Evolutionary conservation across 2,797 vertebrate species (phyloP).

Genomic region (Phataginus tricuspis): DNA sequence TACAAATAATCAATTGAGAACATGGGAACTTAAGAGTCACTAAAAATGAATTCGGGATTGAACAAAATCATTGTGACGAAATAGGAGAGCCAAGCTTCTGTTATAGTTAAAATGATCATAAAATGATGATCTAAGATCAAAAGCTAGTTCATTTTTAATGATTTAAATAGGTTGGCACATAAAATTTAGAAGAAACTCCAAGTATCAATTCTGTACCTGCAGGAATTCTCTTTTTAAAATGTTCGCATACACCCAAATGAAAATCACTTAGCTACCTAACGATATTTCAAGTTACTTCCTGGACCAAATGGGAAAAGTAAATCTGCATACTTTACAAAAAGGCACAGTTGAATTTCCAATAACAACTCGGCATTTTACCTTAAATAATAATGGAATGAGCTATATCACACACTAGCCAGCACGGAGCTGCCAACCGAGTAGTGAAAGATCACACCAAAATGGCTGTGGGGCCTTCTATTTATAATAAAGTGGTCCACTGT

Average conservation of each 20-base stretch:
- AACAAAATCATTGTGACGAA: constrained; percentile 54
- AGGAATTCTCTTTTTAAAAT: constrained; percentile 66
- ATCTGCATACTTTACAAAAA: constrained; percentile 48
- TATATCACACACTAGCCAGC: background rate
- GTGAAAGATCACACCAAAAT: background rate
- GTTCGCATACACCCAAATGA: background rate
- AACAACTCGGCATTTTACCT: constrained; percentile 44
- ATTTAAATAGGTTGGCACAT: constrained; percentile 56
- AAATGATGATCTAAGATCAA: constrained; percentile 39
- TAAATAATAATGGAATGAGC: constrained; percentile 46
- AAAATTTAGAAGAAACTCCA: constrained; percentile 45
- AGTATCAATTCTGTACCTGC: background rate
- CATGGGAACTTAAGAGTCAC: constrained; percentile 4
- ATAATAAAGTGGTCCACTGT: background rate
- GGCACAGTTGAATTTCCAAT: constrained; percentile 46
- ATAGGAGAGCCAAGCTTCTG: constrained; percentile 16
- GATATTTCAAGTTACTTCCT: constrained; percentile 54
- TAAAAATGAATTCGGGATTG: constrained; percentile 14
- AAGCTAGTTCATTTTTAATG: constrained; percentile 20
- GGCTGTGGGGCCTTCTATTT: background rate
- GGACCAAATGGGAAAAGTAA: constrained; percentile 24
- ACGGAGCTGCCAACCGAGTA: background rate
- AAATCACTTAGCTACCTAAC: constrained; percentile 46
- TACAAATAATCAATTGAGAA: constrained; percentile 56
- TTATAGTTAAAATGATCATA: constrained; percentile 50